A percentile compares a stretch with the other conserved stretches of the same genome.
Evolutionary conservation across 2,888 invertebrate species (phyloP).

Genomic region (Axea sp.): DNA sequence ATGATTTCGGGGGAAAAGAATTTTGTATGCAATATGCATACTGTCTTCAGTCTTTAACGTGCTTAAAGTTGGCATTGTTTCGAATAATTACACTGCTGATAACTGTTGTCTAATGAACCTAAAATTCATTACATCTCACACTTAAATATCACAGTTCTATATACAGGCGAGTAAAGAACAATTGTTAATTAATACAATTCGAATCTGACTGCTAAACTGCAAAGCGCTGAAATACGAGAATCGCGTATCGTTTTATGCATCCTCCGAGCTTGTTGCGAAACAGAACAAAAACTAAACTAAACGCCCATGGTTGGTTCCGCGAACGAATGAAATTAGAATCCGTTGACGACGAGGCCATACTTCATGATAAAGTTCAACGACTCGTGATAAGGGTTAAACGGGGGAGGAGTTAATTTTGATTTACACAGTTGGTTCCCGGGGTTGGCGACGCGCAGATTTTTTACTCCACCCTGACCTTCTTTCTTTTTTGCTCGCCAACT

Average conservation of each 20-base stretch:
- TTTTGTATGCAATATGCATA: constrained; percentile 20
- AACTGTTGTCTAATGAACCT: constrained; percentile 12
- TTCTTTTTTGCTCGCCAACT: constrained; percentile 17
- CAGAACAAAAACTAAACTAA: constrained; percentile 30
- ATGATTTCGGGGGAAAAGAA: constrained; percentile 15
- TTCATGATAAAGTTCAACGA: constrained; percentile 58
- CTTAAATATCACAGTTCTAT: constrained; percentile 15
- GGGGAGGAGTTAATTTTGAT: constrained; percentile 56
- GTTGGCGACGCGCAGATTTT: constrained; percentile 34
- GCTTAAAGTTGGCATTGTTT: constrained; percentile 21
- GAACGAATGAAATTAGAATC: constrained; percentile 53
- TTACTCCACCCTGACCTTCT: constrained; percentile 1
- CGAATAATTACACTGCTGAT: constrained; percentile 27
- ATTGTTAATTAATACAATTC: constrained; percentile 29
- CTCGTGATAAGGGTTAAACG: constrained; percentile 49
- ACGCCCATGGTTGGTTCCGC: constrained; percentile 2
- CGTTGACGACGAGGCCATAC: constrained; percentile 50
- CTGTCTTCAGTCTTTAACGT: constrained; percentile 8
- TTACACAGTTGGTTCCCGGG: constrained; percentile 23
- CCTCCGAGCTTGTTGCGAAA: constrained; percentile 6
- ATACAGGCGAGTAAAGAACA: not conserved
- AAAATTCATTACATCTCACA: constrained; percentile 16
- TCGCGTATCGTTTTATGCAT: constrained; percentile 1
- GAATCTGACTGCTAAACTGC: not conserved
- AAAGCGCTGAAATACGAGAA: constrained; percentile 7